Conservation (phyloP, 2,113 vertebrate genomes). For the Dendropsophus ebraccatus region DNA sequence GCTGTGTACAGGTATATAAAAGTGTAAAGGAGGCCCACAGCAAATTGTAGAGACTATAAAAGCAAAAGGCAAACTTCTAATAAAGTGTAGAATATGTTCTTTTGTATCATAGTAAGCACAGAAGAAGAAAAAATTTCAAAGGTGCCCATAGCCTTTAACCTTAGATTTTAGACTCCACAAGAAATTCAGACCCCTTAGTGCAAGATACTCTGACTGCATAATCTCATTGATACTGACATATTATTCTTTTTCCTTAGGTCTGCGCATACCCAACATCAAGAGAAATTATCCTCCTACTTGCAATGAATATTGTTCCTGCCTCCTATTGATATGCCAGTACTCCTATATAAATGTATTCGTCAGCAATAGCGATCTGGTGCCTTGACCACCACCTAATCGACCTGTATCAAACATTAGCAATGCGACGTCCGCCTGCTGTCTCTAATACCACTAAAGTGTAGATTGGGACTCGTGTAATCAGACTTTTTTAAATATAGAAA, state of each 20-base stretch:
- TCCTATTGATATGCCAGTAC: background rate
- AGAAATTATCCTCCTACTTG: background rate
- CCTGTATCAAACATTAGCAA: background rate
- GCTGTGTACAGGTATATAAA: too few species aligned
- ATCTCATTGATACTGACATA: background rate
- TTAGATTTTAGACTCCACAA: too few species aligned
- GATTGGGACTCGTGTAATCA: background rate
- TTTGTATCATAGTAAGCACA: too few species aligned
- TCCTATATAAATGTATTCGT: background rate
- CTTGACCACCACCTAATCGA: background rate
- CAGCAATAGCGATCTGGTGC: background rate
- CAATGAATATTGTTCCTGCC: background rate
- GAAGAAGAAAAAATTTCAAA: too few species aligned
- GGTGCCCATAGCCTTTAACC: too few species aligned
- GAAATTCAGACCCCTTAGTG: too few species aligned
- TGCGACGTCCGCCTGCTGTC: background rate
- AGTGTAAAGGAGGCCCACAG: too few species aligned
- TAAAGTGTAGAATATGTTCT: too few species aligned
- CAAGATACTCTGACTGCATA: too few species aligned
- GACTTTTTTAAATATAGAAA: background rate
- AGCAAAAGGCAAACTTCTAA: too few species aligned
- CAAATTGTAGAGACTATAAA: too few species aligned
- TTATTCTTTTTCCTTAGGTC: background rate
- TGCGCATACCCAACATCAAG: background rate
- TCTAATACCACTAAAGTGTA: slow-evolving; percentile 19